Base-by-base conservation (phyloP, 2,888 invertebrate genomes). In the Tipula vernalis region DNA sequence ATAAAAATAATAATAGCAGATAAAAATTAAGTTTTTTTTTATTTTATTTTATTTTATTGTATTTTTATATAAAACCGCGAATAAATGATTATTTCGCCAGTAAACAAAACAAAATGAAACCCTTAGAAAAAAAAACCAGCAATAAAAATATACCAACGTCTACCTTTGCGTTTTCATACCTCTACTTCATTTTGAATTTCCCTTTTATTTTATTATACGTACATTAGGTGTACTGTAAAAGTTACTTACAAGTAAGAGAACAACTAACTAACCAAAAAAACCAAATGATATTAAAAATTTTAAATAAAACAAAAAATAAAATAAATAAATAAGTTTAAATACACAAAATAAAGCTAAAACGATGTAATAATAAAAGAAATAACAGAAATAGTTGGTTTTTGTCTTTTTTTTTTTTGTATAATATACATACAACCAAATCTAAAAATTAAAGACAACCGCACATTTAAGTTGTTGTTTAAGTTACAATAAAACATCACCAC, bases 401-500 rank as follows among this genome's bases (percentile, higher is more conserved):
- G 71, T 51, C 51, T 13, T 51, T 51, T 13, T 47, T 2, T 47
- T n/a, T n/a, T 28, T 28, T 28, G 28, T 28, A 28, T 28, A 28
- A 28, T 28, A 28, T 28, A 28, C 28, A 5, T 71, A 71, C 71
- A 71, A 28, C 71, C 71, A 71, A 71, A 71, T 15, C 28, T 10
- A 57, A 71, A 57, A 71, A 71, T 28, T 71, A 28, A 71, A 71
- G 71, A 71, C 28, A 2, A 28, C 71, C 71, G 71, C 71, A 71
- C 71, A 71, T 71, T 71, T 71, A 71, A 71, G 71, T 28, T 28
- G 71, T 71, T 71, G 71, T 28, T 57, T 28, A 84, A 84, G 84
- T 84, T 84, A 84, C 84, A 41, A 84, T 84, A 84, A 84, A 84
- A 84, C 41, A 84, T 84, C 84, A 84, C 84, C 84, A 84, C 41